Conservation (phyloP, 2,113 vertebrate species). For the Phrynocephalus versicolor region DNA sequence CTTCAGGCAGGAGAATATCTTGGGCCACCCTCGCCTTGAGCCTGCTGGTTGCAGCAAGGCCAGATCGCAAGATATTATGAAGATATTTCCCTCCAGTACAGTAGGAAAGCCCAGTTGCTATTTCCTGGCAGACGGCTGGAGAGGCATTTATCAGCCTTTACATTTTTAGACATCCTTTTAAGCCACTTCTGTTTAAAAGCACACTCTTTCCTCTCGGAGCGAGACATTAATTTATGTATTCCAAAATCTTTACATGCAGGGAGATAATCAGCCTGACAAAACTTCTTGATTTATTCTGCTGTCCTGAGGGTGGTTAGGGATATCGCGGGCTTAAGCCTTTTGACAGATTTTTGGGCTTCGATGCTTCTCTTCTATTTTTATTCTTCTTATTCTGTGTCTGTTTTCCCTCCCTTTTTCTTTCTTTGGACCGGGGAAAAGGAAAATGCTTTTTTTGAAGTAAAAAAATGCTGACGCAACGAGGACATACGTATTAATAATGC, state of each 20-base stretch:
- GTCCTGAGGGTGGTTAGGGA: conserved; percentile 17
- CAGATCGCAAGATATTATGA: background rate
- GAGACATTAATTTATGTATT: conserved; percentile 56
- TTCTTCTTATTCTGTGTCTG: background rate
- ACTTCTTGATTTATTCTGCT: conserved; percentile 25
- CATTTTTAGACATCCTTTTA: conserved; percentile 48
- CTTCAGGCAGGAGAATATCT: too few relatives aligned
- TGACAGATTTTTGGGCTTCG: conserved; percentile 10
- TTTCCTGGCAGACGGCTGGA: conserved; percentile 10
- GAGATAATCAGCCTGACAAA: conserved; percentile 56
- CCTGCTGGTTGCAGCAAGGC: conserved; percentile 33
- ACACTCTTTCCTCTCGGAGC: conserved; percentile 29
- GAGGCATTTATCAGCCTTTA: conserved; percentile 40
- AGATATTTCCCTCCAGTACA: background rate
- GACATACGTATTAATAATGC: background rate
- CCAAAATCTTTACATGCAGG: conserved; percentile 53
- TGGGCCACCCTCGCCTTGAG: background rate
- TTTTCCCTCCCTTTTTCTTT: background rate
- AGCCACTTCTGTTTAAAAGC: conserved; percentile 40
- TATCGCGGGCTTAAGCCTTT: conserved; percentile 6
- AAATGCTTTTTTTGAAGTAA: rapidly evolving
- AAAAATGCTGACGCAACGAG: conserved; percentile 5
- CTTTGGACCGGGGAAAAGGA: background rate
- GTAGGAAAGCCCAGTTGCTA: conserved; percentile 57
- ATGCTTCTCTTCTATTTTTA: background rate